Conservation (phyloP, 2,797 vertebrate species). For the Myotis myotis region DNA sequence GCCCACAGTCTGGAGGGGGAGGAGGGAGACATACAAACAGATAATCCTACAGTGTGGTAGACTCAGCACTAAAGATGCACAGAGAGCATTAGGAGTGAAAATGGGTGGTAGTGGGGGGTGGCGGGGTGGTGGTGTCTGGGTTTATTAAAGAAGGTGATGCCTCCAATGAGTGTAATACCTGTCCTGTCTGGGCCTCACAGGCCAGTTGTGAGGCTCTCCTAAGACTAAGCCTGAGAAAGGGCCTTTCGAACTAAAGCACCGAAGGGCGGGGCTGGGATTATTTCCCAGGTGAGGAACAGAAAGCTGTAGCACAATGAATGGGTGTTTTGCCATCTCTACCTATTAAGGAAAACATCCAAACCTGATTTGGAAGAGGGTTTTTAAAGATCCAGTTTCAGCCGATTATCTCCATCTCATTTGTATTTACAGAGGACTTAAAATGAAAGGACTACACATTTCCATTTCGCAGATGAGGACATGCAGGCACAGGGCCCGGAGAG, state of each 20-base stretch:
- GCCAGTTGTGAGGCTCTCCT: neutral
- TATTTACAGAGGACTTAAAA: slow-evolving; percentile 16
- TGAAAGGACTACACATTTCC: neutral
- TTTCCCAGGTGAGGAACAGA: slow-evolving; percentile 20
- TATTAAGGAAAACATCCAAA: slow-evolving; percentile 36
- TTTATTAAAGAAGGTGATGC: neutral
- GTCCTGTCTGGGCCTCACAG: neutral
- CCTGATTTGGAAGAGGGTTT: slow-evolving; percentile 32
- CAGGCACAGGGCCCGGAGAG: neutral
- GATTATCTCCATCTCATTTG: slow-evolving; percentile 36
- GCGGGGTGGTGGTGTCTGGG: neutral
- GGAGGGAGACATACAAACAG: neutral
- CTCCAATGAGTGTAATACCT: neutral
- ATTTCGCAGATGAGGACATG: slow-evolving; percentile 4
- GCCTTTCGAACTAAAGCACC: neutral
- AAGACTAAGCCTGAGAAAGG: neutral
- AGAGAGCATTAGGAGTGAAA: neutral
- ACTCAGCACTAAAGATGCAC: neutral
- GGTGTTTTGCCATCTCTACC: neutral
- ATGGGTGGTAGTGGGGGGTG: accelerated
- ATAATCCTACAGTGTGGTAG: neutral
- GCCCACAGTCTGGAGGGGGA: neutral
- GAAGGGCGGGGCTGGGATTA: neutral
- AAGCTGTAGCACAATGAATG: neutral
- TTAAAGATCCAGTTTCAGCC: slow-evolving; percentile 25